Percentiles rank a stretch among this genome's conserved stretches.
Conservation (phyloP, 2,888 invertebrate genomes). For the Octonoba sinensis region DNA sequence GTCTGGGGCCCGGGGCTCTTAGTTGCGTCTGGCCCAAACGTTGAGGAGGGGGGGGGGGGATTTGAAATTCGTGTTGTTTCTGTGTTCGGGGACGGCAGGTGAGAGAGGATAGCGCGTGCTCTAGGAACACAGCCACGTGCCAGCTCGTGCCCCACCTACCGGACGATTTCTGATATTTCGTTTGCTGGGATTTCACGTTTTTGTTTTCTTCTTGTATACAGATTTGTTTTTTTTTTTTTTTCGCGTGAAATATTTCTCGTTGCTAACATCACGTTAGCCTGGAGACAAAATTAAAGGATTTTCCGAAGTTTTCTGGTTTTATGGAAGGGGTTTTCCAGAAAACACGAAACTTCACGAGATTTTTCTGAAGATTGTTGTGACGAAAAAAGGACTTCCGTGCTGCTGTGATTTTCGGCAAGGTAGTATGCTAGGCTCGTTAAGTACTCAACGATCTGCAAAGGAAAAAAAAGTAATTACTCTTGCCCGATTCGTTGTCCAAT, state of each 20-base stretch:
- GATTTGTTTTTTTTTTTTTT: slow-evolving; percentile 4
- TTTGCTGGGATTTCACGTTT: background rate
- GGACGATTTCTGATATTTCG: slow-evolving; percentile 10
- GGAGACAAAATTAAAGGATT: slow-evolving; percentile 3
- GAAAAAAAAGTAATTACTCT: too few relatives aligned
- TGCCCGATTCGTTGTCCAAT: too few relatives aligned
- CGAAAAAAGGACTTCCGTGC: too few relatives aligned
- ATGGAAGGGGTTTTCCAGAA: too few relatives aligned
- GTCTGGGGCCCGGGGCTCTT: slow-evolving; percentile 26
- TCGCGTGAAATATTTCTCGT: background rate
- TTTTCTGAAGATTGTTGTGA: too few relatives aligned
- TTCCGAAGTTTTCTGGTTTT: background rate
- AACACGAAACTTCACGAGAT: too few relatives aligned
- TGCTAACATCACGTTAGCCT: background rate
- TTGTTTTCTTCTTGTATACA: background rate
- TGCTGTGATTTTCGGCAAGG: too few relatives aligned
- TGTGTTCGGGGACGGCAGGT: slow-evolving; percentile 35
- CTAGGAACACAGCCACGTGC: slow-evolving; percentile 46
- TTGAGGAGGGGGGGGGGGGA: background rate
- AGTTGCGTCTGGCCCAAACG: slow-evolving; percentile 18
- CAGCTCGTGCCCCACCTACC: slow-evolving; percentile 21
- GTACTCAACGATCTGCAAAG: too few relatives aligned
- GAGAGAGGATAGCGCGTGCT: slow-evolving; percentile 44
- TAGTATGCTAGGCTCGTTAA: too few relatives aligned
- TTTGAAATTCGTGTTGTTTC: slow-evolving; percentile 3